Percentiles rank a stretch among this genome's conserved stretches.
phyloP scores from a whole-genome alignment of 1,140 invertebrate species.

The Propsilocerus akamusi region DNA sequence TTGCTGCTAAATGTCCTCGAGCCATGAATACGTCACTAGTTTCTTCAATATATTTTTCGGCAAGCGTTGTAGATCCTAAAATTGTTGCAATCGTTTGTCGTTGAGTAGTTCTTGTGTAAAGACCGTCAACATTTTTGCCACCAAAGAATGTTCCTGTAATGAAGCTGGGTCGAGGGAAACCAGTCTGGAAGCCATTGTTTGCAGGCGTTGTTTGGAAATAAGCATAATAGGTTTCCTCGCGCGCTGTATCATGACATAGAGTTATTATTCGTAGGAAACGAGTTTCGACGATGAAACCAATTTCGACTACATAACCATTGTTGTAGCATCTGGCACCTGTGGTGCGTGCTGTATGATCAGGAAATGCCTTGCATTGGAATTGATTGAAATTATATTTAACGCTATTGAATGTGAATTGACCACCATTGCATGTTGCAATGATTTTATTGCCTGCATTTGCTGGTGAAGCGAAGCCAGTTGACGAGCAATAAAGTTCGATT shows the following conservation, averaged over 20 bases:
- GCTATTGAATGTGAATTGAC: constrained; percentile 17
- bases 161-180: constrained; percentile 12
- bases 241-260: constrained; percentile 18
- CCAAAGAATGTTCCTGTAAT: constrained; percentile 7
- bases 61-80: constrained; percentile 7
- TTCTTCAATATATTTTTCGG: background rate
- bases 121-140: background rate
- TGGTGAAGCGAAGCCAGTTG: constrained; percentile 12
- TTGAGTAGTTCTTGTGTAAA: background rate
- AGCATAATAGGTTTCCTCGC: constrained; percentile 14
- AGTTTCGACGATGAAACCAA: constrained; percentile 16
- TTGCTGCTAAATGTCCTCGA: constrained; percentile 27
- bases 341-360: constrained; percentile 18
- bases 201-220: constrained; percentile 14
- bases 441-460: constrained; percentile 9
- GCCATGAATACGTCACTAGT: constrained; percentile 11
- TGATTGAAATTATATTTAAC: constrained; percentile 15
- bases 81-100: background rate
- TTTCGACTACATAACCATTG: constrained; percentile 15
- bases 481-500: constrained; percentile 18
- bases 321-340: constrained; percentile 18
- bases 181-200: constrained; percentile 9
- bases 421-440: constrained; percentile 16
- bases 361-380: constrained; percentile 18
- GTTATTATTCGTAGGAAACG: constrained; percentile 15